phyloP scores from a whole-genome alignment of 1,140 invertebrate genomes.

The Onthophagus taurus region DNA sequence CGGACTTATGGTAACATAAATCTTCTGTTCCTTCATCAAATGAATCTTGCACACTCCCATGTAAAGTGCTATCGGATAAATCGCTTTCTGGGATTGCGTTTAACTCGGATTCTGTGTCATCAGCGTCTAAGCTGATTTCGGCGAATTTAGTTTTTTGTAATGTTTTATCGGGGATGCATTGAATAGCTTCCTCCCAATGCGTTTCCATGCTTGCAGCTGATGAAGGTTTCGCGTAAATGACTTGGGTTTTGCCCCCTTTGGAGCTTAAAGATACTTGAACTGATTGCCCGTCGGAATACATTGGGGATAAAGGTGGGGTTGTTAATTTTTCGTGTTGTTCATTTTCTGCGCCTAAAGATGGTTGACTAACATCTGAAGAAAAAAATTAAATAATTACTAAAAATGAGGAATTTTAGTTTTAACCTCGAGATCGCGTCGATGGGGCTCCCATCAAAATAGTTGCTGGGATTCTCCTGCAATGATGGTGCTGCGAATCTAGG shows the following conservation, averaged over 20 bases:
- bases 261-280: slow-evolving; percentile 38
- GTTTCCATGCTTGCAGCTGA: slow-evolving; percentile 54
- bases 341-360: slow-evolving; percentile 57
- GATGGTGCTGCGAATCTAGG: slow-evolving; percentile 81
- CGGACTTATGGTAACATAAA: slow-evolving; percentile 15
- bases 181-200: slow-evolving; percentile 54
- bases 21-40: slow-evolving; percentile 42
- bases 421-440: slow-evolving; percentile 62
- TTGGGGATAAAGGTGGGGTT: slow-evolving; percentile 43
- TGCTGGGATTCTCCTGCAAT: slow-evolving; percentile 69
- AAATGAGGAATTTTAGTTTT: slow-evolving; percentile 8
- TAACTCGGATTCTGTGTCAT: slow-evolving; percentile 77
- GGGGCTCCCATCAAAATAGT: slow-evolving; percentile 61
- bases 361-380: slow-evolving; percentile 60
- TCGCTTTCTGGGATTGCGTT: slow-evolving; percentile 82
- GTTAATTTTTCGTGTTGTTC: slow-evolving; percentile 41
- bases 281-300: slow-evolving; percentile 42
- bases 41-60: slow-evolving; percentile 55
- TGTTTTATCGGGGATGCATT: slow-evolving; percentile 32
- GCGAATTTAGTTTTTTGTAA: slow-evolving; percentile 36
- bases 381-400: neutral
- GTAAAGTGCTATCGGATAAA: slow-evolving; percentile 70
- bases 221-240: slow-evolving; percentile 37
- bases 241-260: slow-evolving; percentile 40
- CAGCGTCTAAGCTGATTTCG: slow-evolving; percentile 47